Percentiles rank a stretch among this genome's conserved stretches.
These are phyloP conservation scores for Drosophila nasuta DNA, from an alignment of 1,140 invertebrate species.

Conservation along the genomic window DNA sequence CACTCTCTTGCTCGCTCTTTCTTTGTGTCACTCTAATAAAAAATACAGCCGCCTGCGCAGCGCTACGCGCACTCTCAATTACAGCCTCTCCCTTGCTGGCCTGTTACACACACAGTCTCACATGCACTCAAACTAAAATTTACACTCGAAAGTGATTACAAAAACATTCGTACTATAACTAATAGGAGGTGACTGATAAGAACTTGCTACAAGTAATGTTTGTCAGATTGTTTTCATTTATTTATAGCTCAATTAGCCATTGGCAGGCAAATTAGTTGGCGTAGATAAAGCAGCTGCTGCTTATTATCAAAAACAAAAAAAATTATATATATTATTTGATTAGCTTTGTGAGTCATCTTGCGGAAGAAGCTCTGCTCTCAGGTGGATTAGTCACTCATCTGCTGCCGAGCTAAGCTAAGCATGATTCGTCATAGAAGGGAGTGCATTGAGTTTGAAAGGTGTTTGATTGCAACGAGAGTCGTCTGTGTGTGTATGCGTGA, in stretches of 20 bases:
- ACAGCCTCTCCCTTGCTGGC: conserved; percentile 14
- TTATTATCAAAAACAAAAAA: conserved; percentile 26
- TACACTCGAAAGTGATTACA: conserved; percentile 13
- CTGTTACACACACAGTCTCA: conserved; percentile 12
- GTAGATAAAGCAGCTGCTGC: conserved; percentile 18
- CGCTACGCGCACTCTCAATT: conserved; percentile 1
- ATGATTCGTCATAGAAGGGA: conserved; percentile 47
- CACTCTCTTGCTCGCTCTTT: conserved; percentile 30
- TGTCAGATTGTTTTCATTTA: conserved; percentile 37
- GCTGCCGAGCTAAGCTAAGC: conserved; percentile 12
- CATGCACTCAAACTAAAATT: conserved; percentile 1
- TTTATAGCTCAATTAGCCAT: conserved; percentile 56
- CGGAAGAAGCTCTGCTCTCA: conserved; percentile 6
- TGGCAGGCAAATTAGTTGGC: conserved; percentile 49
- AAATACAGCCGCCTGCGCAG: conserved; percentile 28
- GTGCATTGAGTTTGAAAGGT: conserved; percentile 46
- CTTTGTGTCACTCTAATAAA: conserved; percentile 11
- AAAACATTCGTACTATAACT: conserved; percentile 17
- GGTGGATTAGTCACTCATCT: conserved; percentile 56
- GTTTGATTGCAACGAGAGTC: conserved; percentile 35
- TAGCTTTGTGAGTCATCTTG: conserved; percentile 38
- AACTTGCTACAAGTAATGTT: conserved; percentile 2
- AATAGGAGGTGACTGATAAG: conserved; percentile 43
- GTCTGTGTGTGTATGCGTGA: conserved; percentile 9
- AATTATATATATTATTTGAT: conserved; percentile 15